These are phyloP conservation scores for Baryphthengus martii DNA, from an alignment of 2,113 vertebrate genomes.

Conservation along the genomic window DNA sequence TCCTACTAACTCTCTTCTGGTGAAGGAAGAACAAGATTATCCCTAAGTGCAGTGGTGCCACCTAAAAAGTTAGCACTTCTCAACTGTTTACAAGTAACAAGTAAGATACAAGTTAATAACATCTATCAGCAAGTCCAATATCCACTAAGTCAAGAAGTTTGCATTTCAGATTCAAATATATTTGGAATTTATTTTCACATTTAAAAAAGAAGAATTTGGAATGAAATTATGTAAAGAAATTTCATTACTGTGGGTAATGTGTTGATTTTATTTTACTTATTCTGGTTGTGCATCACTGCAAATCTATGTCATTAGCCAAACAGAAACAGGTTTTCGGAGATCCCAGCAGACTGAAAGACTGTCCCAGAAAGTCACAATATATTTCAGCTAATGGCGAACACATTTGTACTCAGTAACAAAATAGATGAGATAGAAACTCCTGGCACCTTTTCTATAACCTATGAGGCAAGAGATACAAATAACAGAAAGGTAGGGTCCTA, in stretches of 20 bases:
- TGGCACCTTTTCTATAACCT: not conserved
- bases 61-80: not conserved
- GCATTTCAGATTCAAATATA: not conserved
- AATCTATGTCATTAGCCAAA: not conserved
- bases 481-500: not conserved
- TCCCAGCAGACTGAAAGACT: not conserved
- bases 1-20: not conserved
- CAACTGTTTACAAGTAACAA: not conserved
- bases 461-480: not conserved
- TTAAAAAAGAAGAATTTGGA: not conserved
- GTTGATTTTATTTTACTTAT: not conserved
- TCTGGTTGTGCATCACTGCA: not conserved
- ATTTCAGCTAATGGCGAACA: not conserved
- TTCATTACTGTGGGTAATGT: not conserved
- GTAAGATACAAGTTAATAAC: not conserved
- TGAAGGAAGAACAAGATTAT: not conserved
- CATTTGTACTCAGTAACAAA: not conserved
- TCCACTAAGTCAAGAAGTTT: not conserved
- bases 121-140: not conserved
- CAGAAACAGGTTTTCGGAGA: not conserved
- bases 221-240: not conserved
- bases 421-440: not conserved
- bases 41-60: not conserved
- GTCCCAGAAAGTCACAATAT: not conserved
- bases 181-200: not conserved